phyloP scores from a whole-genome alignment of 2,888 invertebrate genomes.

The Pterobdella sp. region DNA sequence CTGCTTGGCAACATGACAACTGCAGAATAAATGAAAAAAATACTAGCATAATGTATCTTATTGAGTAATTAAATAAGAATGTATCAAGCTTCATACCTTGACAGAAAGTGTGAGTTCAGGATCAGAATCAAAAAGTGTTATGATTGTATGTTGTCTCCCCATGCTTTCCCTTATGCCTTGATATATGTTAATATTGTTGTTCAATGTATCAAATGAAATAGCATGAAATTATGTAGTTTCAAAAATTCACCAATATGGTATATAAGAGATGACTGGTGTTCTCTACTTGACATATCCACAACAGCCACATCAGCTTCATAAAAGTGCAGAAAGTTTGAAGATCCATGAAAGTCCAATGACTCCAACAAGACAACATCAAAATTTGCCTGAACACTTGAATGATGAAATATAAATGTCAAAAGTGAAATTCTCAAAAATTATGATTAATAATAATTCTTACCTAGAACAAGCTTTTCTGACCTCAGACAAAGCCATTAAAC shows the following conservation, averaged over 20 bases:
- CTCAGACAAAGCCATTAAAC: background rate
- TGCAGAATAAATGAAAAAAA: conserved; percentile 47
- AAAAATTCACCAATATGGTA: conserved; percentile 74
- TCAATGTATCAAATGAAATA: background rate
- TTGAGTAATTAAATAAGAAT: background rate
- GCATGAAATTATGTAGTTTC: background rate
- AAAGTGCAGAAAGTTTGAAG: conserved; percentile 84
- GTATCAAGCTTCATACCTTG: conserved; percentile 60
- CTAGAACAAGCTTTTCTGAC: conserved; percentile 7
- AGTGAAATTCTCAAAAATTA: background rate
- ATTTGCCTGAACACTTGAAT: conserved; percentile 41
- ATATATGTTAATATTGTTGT: background rate
- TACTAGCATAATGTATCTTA: background rate
- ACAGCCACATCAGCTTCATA: conserved; percentile 97
- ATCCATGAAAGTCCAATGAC: conserved; percentile 92
- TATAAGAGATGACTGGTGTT: conserved; percentile 85
- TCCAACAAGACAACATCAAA: conserved; percentile 61
- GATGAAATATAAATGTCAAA: background rate
- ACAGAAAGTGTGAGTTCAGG: conserved; percentile 76
- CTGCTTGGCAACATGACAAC: conserved; percentile 67
- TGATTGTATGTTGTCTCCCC: conserved; percentile 85
- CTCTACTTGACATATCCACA: conserved; percentile 75
- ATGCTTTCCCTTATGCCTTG: conserved; percentile 78
- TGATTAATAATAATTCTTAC: background rate
- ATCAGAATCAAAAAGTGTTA: conserved; percentile 60